These are phyloP conservation scores for Aricia artaxerxes DNA, from an alignment of 2,888 invertebrate species.

Conservation along the genomic window DNA sequence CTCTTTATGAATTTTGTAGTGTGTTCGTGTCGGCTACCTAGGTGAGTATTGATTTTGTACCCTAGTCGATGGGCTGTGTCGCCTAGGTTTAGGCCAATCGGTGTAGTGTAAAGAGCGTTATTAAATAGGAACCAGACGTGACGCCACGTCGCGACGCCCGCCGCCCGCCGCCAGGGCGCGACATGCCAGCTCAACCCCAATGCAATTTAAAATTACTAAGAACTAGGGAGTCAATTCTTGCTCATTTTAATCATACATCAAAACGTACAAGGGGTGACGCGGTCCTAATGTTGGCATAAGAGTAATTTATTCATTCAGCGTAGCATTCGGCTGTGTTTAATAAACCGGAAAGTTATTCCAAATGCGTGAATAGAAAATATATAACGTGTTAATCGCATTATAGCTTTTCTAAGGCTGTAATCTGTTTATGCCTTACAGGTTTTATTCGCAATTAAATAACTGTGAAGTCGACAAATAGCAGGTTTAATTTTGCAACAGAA, in stretches of 20 bases:
- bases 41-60: conserved; percentile 13
- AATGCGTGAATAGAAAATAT: conserved; percentile 66
- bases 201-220: conserved; percentile 70
- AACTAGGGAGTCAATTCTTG: conserved; percentile 55
- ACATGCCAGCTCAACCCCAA: conserved; percentile 50
- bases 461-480: background rate
- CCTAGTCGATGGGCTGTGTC: conserved; percentile 9
- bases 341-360: conserved; percentile 68
- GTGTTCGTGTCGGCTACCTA: conserved; percentile 5
- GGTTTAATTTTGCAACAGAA: conserved; percentile 5
- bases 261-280: conserved; percentile 47
- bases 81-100: conserved; percentile 21
- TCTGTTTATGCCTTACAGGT: conserved; percentile 45
- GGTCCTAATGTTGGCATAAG: conserved; percentile 44
- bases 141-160: conserved; percentile 45
- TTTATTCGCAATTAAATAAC: conserved; percentile 35
- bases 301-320: conserved; percentile 58
- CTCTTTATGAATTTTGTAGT: conserved; percentile 21
- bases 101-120: conserved; percentile 17
- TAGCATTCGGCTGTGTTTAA: conserved; percentile 61
- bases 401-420: conserved; percentile 53
- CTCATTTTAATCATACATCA: conserved; percentile 48
- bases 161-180: conserved; percentile 50
- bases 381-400: conserved; percentile 61
- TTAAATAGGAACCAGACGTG: conserved; percentile 35